Conservation (phyloP, 1,140 invertebrate species). For the Solenopsis invicta region DNA sequence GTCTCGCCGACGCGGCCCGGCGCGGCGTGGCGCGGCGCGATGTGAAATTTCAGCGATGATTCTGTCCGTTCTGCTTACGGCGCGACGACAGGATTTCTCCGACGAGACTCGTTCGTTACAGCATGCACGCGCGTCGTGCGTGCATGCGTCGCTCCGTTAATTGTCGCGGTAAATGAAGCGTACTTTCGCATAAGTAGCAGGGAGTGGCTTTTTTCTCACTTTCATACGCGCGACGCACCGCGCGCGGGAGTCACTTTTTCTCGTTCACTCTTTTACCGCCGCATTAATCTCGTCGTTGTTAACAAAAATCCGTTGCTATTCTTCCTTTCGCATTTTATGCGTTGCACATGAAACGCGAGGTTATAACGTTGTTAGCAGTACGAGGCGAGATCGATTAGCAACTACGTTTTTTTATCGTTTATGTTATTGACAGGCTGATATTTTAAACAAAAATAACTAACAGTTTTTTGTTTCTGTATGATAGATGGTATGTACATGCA, state of each 20-base stretch:
- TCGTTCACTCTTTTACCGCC: constrained; percentile 13
- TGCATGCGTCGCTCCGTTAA: constrained; percentile 11
- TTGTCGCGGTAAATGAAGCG: constrained; percentile 34
- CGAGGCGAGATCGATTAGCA: background rate
- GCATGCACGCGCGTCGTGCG: background rate
- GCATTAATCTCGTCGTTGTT: constrained; percentile 31
- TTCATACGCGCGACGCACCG: background rate
- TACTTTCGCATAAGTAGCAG: constrained; percentile 9
- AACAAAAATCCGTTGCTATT: constrained; percentile 30
- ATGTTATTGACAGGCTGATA: background rate
- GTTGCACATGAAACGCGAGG: background rate
- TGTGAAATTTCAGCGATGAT: constrained; percentile 32
- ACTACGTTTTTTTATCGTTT: background rate
- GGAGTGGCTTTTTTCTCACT: constrained; percentile 16
- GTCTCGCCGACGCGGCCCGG: background rate
- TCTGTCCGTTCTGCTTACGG: background rate
- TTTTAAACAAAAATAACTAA: constrained; percentile 7
- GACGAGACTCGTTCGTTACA: constrained; percentile 18
- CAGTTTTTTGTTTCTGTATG: constrained; percentile 9
- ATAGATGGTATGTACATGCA: background rate
- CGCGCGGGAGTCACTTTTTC: background rate
- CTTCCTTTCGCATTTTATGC: background rate
- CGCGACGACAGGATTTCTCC: constrained; percentile 22
- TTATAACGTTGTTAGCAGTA: background rate
- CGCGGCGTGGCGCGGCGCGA: background rate